Evolutionary conservation across 2,113 vertebrate species (phyloP), one percentile per base, ranked within the genome.

Genomic region (Corydoras maculifer): DNA sequence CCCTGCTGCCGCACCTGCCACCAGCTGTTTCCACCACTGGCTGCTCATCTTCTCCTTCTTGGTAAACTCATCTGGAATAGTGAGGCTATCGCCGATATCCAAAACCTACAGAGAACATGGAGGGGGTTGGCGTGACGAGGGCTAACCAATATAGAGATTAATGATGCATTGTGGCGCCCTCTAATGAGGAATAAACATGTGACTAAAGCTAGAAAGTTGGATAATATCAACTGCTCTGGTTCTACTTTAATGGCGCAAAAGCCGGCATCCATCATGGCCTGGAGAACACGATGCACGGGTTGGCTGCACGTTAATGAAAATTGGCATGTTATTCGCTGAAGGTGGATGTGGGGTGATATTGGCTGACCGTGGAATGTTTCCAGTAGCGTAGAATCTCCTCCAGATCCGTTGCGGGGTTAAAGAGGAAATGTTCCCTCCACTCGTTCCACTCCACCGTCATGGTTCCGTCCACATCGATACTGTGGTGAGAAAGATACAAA

Each of bases 381-480:
- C 97, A 99, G 74, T 90, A 99, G 58, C 90, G 90, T 80, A 98
- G 76, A 60, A 99, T 98, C 81, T 94, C 94, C 81, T 98, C 88
- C 62, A 99, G 92, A 80, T 93, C 90, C 67, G 92, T 87, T 70
- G 90, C 95, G 0, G 96, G 91, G 74, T 98, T 98, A 70, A 99
- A 93, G 79, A 98, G 89, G 80, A 98, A 98, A 72, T 98, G 95
- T 61, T 94, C 86, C 62, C 93, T 90, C 95, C 96, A 99, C 72
- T 99, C 96, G 74, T 93, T 93, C 97, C 97, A 99, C 80, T 98
- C 97, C 69, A 98, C 86, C 18, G 94, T 91, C 93, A 99, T 95
- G 4, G 95, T 99, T 48, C 95, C 96, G 65, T 98, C 93, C 35
- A 81, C 87, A 80, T 99, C 97, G 6, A 99, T 99, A 78, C 97